Evolutionary conservation across 2,888 invertebrate species (phyloP).

Genomic region (Parapristionchus giblindavisi): DNA sequence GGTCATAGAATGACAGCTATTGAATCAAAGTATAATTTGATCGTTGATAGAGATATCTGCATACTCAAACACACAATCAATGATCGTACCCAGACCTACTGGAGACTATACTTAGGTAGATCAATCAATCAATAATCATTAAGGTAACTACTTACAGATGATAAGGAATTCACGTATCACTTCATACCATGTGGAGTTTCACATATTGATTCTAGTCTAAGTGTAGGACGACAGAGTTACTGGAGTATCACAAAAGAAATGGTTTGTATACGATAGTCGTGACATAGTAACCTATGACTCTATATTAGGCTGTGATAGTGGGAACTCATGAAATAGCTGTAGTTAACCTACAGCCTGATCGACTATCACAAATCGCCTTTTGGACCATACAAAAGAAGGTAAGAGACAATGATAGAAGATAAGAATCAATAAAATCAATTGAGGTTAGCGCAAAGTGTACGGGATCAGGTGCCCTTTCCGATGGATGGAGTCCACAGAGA

Average conservation of each 20-base stretch:
- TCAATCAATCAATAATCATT: not conserved
- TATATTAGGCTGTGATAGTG: not conserved
- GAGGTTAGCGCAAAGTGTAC: not conserved
- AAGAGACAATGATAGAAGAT: not conserved
- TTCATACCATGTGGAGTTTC: constrained; percentile 25
- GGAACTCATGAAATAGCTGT: constrained; percentile 19
- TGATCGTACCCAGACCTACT: not conserved
- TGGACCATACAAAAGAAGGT: constrained; percentile 34
- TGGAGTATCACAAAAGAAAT: not conserved
- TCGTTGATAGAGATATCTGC: not conserved
- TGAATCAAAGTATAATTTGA: constrained; percentile 14
- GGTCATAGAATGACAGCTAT: constrained; percentile 34
- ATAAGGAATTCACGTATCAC: constrained; percentile 1
- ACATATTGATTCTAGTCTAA: not conserved
- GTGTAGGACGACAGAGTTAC: constrained; percentile 25
- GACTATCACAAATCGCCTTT: constrained; percentile 14
- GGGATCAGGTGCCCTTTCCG: not conserved
- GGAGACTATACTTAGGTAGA: not conserved
- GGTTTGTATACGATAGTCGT: not conserved
- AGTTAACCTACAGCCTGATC: constrained; percentile 4
- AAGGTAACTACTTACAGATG: constrained; percentile 6
- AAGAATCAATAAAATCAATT: not conserved
- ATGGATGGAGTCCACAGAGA: constrained; percentile 3
- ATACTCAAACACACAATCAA: not conserved
- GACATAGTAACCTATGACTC: not conserved